phyloP scores from a whole-genome alignment of 2,888 invertebrate species.

The Lacanobia wlatinum region DNA sequence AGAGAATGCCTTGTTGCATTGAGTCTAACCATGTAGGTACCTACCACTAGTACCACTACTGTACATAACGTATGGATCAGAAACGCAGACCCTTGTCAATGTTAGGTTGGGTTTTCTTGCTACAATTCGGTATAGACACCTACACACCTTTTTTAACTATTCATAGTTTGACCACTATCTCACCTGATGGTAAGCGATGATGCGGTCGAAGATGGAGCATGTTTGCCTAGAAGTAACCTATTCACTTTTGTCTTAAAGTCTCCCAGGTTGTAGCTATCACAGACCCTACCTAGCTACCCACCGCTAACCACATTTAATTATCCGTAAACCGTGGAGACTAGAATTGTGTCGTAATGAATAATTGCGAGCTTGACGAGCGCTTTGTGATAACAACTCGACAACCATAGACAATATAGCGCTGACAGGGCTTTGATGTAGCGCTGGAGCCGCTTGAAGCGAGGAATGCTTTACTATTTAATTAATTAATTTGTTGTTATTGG shows the following conservation, averaged over 20 bases:
- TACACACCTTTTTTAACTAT: no score
- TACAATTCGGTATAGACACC: neutral
- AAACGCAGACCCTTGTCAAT: neutral
- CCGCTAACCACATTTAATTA: constrained; percentile 30
- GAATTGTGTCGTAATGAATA: constrained; percentile 52
- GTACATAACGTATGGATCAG: no score
- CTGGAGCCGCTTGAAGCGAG: constrained; percentile 16
- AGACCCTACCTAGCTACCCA: neutral
- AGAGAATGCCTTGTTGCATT: no score
- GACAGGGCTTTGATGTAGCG: constrained; percentile 53
- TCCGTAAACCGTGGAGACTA: constrained; percentile 26
- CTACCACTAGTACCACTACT: no score
- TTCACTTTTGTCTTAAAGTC: no score
- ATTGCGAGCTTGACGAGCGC: constrained; percentile 29
- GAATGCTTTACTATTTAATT: constrained; percentile 30
- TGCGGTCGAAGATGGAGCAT: no score
- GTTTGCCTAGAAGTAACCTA: no score
- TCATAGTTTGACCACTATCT: no score
- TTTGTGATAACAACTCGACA: constrained; percentile 54
- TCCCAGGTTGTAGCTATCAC: no score
- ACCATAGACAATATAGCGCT: constrained; percentile 41
- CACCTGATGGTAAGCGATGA: no score
- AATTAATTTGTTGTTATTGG: constrained; percentile 32
- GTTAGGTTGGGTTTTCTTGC: neutral
- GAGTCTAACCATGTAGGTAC: no score